Evolutionary conservation across 2,113 vertebrate genomes (phyloP), one percentile per base, ranked within the genome.

Genomic region (Tyto alba): DNA sequence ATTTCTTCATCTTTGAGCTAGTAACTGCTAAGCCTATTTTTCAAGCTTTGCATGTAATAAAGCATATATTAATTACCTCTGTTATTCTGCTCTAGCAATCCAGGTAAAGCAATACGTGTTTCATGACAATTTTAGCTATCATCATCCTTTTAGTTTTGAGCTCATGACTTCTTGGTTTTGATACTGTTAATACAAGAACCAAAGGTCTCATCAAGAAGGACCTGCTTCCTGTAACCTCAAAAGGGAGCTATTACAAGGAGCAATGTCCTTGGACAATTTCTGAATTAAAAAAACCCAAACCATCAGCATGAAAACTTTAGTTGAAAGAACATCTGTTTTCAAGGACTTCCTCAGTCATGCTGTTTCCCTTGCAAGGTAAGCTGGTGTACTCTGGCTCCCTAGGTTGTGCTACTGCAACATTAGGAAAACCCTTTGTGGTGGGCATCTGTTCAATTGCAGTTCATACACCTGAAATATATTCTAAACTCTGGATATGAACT

Each of bases 331-430:
- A 95, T 96, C 85, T 96, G 95, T 97, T 95, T 79, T 97, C 97
- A 96, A 95, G 96, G 94, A 94, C 94, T 95, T 97, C 93, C 81
- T 91, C 91, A 92, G 66, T 96, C 95, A 83, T 93, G 94, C 95
- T 95, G 94, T 86, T 96, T 80, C 87, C 47, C 36, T 94, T 94
- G 73, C 87, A 91, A 82, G 63, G 81, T 82, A 94, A 95, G n/a
- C 91, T 52, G 23, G 81, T 95, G 55, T 88, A 81, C 86, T 95
- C 88, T 67, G 83, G 92, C 69, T 96, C 67, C 93, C 94, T 59
- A 85, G 84, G 94, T 64, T 88, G 91, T 85, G 83, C 45, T 57
- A 64, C 55, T 77, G 93, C 69, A 95, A 76, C 66, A 66, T 95
- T 72, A 94, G 78, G 53, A 90, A 90, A 95, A 88, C 59, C 29